Percentiles rank a stretch among this genome's conserved stretches.
These are phyloP conservation scores for Drosophila fungiperda DNA, from an alignment of 2,888 invertebrate species.

Conservation along the genomic window DNA sequence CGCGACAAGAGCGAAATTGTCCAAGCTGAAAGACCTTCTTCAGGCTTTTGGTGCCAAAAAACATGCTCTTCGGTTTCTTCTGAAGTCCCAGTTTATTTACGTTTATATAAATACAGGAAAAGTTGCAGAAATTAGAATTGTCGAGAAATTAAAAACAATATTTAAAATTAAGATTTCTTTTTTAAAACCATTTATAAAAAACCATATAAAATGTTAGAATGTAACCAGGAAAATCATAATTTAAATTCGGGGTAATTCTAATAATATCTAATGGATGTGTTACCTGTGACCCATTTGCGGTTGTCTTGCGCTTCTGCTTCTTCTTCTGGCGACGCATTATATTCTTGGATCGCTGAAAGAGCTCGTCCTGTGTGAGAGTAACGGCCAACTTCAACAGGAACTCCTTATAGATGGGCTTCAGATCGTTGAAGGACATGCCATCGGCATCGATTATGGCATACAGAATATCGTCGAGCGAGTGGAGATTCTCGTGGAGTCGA, in stretches of 20 bases:
- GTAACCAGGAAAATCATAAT: no score
- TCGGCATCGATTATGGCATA: conserved; percentile 95
- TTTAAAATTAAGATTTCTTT: background rate
- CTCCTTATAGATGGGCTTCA: conserved; percentile 96
- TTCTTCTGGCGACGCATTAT: conserved; percentile 94
- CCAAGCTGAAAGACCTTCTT: conserved; percentile 88
- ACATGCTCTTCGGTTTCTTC: conserved; percentile 87
- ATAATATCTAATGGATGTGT: background rate
- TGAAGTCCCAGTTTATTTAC: conserved; percentile 66
- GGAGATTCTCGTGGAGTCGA: conserved; percentile 93
- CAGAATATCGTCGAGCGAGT: conserved; percentile 94
- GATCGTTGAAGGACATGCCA: conserved; percentile 96
- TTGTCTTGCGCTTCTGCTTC: conserved; percentile 86
- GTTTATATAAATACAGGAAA: background rate
- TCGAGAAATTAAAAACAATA: background rate
- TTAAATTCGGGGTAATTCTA: no score
- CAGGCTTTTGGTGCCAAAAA: conserved; percentile 87
- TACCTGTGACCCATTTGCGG: conserved; percentile 72
- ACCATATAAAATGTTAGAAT: no score
- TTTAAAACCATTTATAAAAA: background rate
- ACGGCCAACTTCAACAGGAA: conserved; percentile 94
- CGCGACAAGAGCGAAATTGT: conserved; percentile 84
- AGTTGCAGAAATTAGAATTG: background rate
- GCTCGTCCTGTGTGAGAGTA: conserved; percentile 95
- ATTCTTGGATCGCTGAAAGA: conserved; percentile 94